Evolutionary conservation across 2,888 invertebrate genomes (phyloP).

Genomic region (Aleiodes alternator): DNA sequence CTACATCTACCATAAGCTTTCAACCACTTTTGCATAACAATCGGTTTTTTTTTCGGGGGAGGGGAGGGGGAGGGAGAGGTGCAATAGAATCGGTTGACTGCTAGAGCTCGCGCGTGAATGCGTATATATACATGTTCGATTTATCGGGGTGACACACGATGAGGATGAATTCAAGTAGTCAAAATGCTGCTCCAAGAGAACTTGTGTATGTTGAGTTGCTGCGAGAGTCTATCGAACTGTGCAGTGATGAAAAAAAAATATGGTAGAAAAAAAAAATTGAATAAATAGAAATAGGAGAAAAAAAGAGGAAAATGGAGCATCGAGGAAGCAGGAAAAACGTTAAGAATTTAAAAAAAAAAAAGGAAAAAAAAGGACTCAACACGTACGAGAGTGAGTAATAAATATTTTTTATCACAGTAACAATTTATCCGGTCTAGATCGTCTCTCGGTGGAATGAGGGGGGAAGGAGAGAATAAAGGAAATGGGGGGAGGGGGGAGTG

Average conservation of each 20-base stretch:
- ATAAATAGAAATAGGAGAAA: conserved; percentile 7
- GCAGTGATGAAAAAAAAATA: conserved; percentile 37
- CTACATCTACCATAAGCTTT: conserved; percentile 69
- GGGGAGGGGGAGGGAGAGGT: conserved; percentile 30
- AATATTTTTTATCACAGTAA: conserved; percentile 35
- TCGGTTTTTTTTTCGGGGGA: conserved; percentile 50
- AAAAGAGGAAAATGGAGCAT: conserved; percentile 42
- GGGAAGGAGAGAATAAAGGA: not conserved
- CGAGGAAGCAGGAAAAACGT: not conserved
- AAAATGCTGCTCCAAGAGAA: conserved; percentile 10
- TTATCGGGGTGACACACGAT: conserved; percentile 55
- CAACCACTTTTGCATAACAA: conserved; percentile 71
- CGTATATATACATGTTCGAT: conserved; percentile 58
- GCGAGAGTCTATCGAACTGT: conserved; percentile 28
- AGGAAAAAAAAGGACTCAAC: not conserved
- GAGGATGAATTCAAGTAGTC: conserved; percentile 26
- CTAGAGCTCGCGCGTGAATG: not conserved
- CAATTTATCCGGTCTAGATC: conserved; percentile 36
- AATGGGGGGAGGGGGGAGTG: not conserved
- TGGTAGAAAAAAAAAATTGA: no score
- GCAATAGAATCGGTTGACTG: conserved; percentile 59
- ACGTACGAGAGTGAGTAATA: conserved; percentile 33
- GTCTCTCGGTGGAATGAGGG: not conserved
- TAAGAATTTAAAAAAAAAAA: not conserved
- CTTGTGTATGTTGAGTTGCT: not conserved